phyloP scores from a whole-genome alignment of 2,888 invertebrate species.

The Amiota communis region DNA sequence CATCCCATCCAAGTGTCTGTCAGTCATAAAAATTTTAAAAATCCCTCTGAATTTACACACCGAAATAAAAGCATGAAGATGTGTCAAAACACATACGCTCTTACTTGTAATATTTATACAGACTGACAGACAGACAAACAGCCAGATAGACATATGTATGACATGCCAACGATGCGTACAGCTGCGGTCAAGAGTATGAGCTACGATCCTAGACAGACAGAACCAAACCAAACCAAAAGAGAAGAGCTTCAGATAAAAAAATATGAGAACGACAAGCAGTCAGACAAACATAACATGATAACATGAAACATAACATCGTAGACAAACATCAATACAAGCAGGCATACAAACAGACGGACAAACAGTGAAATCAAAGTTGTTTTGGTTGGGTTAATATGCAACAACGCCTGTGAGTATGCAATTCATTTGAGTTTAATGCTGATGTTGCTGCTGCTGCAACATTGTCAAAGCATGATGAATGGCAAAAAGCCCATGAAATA shows the following conservation, averaged over 20 bases:
- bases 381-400: no score
- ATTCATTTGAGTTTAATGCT: neutral
- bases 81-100: no score
- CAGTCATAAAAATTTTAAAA: no score
- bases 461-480: constrained; percentile 58
- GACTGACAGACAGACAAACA: neutral
- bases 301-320: constrained; percentile 33
- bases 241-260: no score
- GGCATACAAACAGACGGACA: neutral
- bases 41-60: no score
- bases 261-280: constrained; percentile 32
- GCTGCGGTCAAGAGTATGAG: neutral
- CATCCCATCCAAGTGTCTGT: no score
- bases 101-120: no score
- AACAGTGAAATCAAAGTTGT: no score
- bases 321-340: constrained; percentile 11
- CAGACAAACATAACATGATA: constrained; percentile 23
- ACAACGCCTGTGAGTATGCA: constrained; percentile 22
- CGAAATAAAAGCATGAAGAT: no score
- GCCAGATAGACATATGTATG: neutral
- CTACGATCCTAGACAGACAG: neutral
- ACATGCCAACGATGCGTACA: neutral
- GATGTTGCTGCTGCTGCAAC: no score
- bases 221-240: no score
- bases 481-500: constrained; percentile 23